phyloP scores from a whole-genome alignment of 1,140 invertebrate genomes.

The Chelonus insularis region DNA sequence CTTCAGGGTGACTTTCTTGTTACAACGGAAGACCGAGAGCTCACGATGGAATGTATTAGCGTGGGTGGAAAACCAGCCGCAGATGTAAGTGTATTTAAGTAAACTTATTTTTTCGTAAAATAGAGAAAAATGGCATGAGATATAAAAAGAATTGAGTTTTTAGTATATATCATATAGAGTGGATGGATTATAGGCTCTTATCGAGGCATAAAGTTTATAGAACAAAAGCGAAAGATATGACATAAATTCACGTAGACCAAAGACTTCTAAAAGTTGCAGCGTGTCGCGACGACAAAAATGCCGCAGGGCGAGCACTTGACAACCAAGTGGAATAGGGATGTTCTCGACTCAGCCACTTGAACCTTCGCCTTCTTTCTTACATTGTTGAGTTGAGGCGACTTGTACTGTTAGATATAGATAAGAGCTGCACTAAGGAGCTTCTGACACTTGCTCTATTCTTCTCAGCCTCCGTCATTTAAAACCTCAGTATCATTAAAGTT shows the following conservation, averaged over 20 bases:
- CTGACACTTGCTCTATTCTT: constrained; percentile 35
- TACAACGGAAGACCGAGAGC: constrained; percentile 84
- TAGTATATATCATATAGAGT: neutral
- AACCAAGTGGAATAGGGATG: constrained; percentile 6
- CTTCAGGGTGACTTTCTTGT: constrained; percentile 79
- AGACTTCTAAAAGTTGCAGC: constrained; percentile 17
- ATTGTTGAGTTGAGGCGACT: constrained; percentile 8
- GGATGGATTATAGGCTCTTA: neutral
- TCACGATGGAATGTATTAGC: constrained; percentile 88
- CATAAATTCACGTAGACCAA: constrained; percentile 1
- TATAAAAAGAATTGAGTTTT: neutral
- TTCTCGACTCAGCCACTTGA: constrained; percentile 22
- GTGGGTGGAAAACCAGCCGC: constrained; percentile 88
- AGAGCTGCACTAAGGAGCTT: constrained; percentile 11
- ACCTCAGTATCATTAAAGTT: constrained; percentile 35
- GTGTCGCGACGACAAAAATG: constrained; percentile 15
- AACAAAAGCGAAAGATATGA: neutral
- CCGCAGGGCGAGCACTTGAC: constrained; percentile 19
- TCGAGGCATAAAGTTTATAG: neutral
- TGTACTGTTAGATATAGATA: constrained; percentile 13
- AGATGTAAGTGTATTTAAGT: constrained; percentile 67
- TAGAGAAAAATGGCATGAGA: neutral
- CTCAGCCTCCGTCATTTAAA: constrained; percentile 31
- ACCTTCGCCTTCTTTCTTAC: constrained; percentile 15
- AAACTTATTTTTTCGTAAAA: neutral